A percentile compares a stretch with the other conserved stretches of the same genome.
These are phyloP conservation scores for Sceloporus undulatus DNA, from an alignment of 2,113 vertebrate genomes.

Conservation along the genomic window DNA sequence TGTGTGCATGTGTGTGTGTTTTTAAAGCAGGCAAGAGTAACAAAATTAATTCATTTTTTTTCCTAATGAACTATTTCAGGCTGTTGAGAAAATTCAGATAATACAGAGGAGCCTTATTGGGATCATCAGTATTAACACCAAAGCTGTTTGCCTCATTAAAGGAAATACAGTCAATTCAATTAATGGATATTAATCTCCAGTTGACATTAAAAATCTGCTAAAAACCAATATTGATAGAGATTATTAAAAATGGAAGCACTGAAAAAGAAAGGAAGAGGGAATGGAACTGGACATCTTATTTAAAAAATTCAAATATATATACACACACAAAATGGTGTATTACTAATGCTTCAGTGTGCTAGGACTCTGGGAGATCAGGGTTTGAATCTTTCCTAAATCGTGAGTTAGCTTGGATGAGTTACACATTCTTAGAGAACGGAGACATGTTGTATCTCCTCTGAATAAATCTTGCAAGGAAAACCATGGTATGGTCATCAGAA, in stretches of 20 bases:
- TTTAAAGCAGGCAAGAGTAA: slow-evolving; percentile 62
- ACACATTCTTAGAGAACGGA: too few species aligned
- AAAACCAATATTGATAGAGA: slow-evolving; percentile 82
- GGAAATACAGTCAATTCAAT: slow-evolving; percentile 96
- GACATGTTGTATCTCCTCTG: too few species aligned
- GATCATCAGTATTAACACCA: slow-evolving; percentile 93
- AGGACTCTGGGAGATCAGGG: too few species aligned
- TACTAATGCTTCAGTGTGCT: neutral
- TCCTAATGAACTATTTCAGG: slow-evolving; percentile 88
- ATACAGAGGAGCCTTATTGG: slow-evolving; percentile 87
- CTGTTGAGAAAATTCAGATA: slow-evolving; percentile 90
- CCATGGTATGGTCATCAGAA: too few species aligned
- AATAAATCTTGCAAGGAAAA: too few species aligned
- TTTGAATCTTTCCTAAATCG: too few species aligned
- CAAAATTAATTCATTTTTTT: slow-evolving; percentile 80
- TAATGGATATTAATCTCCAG: slow-evolving; percentile 95
- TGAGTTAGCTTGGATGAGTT: too few species aligned
- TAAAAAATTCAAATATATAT: slow-evolving; percentile 16
- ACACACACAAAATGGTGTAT: neutral
- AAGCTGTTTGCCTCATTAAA: slow-evolving; percentile 97
- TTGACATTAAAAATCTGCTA: slow-evolving; percentile 93
- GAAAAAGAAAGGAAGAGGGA: slow-evolving; percentile 51
- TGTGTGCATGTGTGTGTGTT: slow-evolving; percentile 24
- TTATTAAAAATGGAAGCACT: slow-evolving; percentile 77
- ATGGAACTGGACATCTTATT: slow-evolving; percentile 59